Percentiles rank a stretch among this genome's conserved stretches.
Evolutionary conservation across 37 sponge, comb jelly and placozoan species (phyloP).

Genomic region (Eunapius fragilis): DNA sequence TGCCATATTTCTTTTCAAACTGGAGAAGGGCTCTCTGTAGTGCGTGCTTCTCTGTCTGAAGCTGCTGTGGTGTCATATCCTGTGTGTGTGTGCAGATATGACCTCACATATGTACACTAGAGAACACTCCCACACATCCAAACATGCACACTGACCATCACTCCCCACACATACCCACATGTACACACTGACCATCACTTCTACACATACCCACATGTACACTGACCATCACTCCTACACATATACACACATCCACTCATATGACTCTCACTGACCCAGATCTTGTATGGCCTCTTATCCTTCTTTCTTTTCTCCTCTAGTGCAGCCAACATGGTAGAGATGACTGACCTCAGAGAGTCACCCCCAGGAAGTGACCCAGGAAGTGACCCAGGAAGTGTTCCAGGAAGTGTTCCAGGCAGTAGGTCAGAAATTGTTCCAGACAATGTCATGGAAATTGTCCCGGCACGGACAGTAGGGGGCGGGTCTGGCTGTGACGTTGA

Average conservation of each 20-base stretch:
- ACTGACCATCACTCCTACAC: background rate
- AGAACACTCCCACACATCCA: background rate
- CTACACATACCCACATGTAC: background rate
- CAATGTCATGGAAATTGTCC: background rate
- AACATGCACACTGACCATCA: background rate
- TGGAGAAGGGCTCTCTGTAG: slow-evolving; percentile 79
- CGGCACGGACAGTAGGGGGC: background rate
- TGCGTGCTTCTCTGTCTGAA: slow-evolving; percentile 75
- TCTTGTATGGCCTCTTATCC: slow-evolving; percentile 57
- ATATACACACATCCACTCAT: background rate
- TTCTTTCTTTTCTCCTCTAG: slow-evolving; percentile 54
- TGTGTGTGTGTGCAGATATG: background rate
- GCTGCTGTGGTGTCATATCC: slow-evolving; percentile 69
- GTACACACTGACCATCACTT: too few relatives aligned
- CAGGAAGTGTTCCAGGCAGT: background rate
- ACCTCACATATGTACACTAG: background rate
- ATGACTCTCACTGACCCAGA: slow-evolving; percentile 24
- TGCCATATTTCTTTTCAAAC: slow-evolving; percentile 64
- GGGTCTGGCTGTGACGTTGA: background rate
- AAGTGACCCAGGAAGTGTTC: background rate
- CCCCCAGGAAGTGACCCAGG: background rate
- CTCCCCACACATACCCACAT: background rate
- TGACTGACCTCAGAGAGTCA: background rate
- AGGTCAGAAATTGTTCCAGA: background rate
- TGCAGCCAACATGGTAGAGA: background rate